Percentiles rank a stretch among this genome's conserved stretches.
Evolutionary conservation across 1,140 invertebrate genomes (phyloP).

Genomic region (Trichonephila clavata): DNA sequence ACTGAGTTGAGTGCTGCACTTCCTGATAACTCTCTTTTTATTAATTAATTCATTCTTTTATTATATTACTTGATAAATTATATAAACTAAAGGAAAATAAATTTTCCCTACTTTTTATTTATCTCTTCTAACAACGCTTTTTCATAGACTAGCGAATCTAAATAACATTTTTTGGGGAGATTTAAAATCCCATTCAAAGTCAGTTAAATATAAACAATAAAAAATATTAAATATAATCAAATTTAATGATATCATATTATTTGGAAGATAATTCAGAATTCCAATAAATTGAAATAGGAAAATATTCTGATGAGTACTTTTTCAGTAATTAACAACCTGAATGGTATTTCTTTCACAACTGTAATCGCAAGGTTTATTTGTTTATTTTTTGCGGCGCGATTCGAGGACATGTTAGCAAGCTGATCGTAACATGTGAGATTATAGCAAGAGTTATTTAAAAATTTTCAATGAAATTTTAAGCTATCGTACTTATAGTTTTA

Average conservation of each 20-base stretch:
- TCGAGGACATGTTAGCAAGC: neutral
- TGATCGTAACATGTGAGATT: neutral
- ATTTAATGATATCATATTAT: too few relatives aligned
- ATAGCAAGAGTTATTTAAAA: neutral
- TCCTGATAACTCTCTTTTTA: neutral
- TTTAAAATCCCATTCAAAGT: too few relatives aligned
- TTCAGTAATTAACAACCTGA: neutral
- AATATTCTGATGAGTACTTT: neutral
- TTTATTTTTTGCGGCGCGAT: constrained; percentile 42
- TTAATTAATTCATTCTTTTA: neutral
- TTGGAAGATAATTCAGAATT: too few relatives aligned
- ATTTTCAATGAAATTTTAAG: neutral
- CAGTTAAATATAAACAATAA: too few relatives aligned
- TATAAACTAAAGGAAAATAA: too few relatives aligned
- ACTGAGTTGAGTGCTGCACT: constrained; percentile 12
- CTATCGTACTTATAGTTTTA: neutral
- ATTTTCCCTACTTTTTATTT: too few relatives aligned
- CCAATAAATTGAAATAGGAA: too few relatives aligned
- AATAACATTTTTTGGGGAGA: too few relatives aligned
- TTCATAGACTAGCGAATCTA: too few relatives aligned
- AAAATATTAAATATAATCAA: too few relatives aligned
- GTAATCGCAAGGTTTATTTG: neutral
- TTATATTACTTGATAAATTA: neutral
- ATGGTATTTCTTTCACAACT: neutral
- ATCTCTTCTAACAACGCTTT: too few relatives aligned